These are phyloP conservation scores for Muscicapa striata DNA, from an alignment of 2,797 vertebrate genomes.

Conservation along the genomic window DNA sequence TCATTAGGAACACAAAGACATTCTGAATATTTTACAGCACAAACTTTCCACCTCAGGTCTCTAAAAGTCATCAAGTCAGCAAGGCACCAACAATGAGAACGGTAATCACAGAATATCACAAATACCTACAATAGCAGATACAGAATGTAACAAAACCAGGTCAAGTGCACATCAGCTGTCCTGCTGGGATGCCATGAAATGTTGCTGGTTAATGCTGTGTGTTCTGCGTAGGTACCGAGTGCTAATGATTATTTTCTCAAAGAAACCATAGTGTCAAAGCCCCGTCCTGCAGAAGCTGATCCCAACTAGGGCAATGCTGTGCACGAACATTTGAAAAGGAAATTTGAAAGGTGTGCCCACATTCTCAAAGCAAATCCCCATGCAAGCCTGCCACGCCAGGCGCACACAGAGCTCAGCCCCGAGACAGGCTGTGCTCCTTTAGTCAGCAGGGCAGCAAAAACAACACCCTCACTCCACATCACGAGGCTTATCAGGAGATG, in stretches of 20 bases:
- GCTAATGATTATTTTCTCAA: neutral
- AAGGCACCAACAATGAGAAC: fast-evolving
- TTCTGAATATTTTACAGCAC: neutral
- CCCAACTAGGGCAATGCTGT: neutral
- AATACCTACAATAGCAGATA: neutral
- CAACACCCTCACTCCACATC: neutral
- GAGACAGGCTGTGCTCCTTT: neutral
- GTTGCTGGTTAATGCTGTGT: fast-evolving
- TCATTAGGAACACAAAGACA: neutral
- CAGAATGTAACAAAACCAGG: fast-evolving
- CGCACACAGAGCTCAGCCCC: fast-evolving
- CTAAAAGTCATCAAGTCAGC: fast-evolving
- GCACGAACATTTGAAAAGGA: neutral
- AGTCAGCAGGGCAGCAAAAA: neutral
- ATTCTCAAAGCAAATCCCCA: neutral
- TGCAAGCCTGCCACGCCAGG: neutral
- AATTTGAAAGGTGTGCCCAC: neutral
- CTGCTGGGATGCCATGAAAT: neutral
- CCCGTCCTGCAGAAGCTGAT: neutral
- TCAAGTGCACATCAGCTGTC: neutral
- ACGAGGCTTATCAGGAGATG: too few species aligned
- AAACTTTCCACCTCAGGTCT: neutral
- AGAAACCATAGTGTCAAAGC: neutral
- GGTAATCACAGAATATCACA: neutral
- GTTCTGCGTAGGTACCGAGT: neutral